phyloP scores from a whole-genome alignment of 2,113 vertebrate genomes.

The Hippopotamus amphibius region DNA sequence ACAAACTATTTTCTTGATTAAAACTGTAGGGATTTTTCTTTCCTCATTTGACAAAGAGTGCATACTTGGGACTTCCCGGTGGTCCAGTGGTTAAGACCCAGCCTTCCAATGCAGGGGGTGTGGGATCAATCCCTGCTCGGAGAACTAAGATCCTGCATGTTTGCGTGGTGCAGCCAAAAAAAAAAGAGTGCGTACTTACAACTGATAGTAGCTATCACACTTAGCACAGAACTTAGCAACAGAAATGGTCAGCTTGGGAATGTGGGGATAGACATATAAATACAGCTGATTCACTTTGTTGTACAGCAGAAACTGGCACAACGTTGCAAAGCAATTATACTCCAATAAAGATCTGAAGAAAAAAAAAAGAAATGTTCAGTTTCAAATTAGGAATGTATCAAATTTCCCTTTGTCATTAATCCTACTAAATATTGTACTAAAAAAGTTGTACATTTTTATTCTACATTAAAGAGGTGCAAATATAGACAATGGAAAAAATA shows the following conservation, averaged over 20 bases:
- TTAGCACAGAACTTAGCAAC: not conserved
- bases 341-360: too few relatives aligned
- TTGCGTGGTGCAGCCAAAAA: too few relatives aligned
- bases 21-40: slow-evolving; percentile 9
- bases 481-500: not conserved
- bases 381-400: slow-evolving; percentile 18
- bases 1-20: slow-evolving; percentile 37
- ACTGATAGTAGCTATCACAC: not conserved
- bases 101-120: too few relatives aligned
- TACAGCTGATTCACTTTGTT: not conserved
- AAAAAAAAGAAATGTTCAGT: not conserved
- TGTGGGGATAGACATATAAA: too few relatives aligned
- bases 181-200: not conserved
- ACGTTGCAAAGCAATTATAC: too few relatives aligned
- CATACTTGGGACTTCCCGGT: not conserved
- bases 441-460: not conserved
- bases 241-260: too few relatives aligned
- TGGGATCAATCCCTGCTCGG: too few relatives aligned
- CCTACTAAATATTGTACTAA: not conserved
- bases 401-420: not conserved
- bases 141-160: too few relatives aligned
- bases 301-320: too few relatives aligned
- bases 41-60: not conserved
- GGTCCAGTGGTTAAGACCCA: too few relatives aligned
- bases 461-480: slow-evolving; percentile 21